These are phyloP conservation scores for Halcyon chelicuti DNA, from an alignment of 2,797 vertebrate genomes.

Conservation along the genomic window DNA sequence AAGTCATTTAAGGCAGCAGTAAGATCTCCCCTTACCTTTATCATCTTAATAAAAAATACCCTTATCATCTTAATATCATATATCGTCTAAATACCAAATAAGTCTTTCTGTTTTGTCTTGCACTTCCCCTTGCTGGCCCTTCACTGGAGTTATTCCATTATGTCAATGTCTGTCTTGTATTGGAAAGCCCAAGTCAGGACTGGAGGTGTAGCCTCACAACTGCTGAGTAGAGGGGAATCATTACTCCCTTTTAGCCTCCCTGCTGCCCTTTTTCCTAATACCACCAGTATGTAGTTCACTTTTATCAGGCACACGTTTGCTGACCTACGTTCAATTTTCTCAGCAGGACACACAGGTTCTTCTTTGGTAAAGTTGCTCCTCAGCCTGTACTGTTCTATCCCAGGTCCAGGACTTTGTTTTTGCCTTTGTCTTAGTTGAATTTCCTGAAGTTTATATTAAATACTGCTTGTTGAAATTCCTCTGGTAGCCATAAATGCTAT, in stretches of 20 bases:
- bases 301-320: neutral
- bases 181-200: neutral
- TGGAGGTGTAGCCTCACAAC: neutral
- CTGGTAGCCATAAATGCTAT: neutral
- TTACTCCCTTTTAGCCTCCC: neutral
- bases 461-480: neutral
- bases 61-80: neutral
- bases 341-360: neutral
- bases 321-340: neutral
- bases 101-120: neutral
- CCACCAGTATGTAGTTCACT: neutral
- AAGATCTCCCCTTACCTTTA: neutral
- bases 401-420: neutral
- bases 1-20: neutral
- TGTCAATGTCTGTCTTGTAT: neutral
- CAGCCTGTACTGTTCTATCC: neutral
- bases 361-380: neutral
- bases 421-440: neutral
- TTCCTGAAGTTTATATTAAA: neutral
- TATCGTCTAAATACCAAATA: neutral
- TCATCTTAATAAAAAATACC: neutral
- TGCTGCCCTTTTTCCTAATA: neutral
- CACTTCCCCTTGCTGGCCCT: neutral
- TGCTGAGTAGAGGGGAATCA: neutral
- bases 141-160: neutral